These are phyloP conservation scores for Malacosoma neustria DNA, from an alignment of 2,888 invertebrate genomes.

Conservation along the genomic window DNA sequence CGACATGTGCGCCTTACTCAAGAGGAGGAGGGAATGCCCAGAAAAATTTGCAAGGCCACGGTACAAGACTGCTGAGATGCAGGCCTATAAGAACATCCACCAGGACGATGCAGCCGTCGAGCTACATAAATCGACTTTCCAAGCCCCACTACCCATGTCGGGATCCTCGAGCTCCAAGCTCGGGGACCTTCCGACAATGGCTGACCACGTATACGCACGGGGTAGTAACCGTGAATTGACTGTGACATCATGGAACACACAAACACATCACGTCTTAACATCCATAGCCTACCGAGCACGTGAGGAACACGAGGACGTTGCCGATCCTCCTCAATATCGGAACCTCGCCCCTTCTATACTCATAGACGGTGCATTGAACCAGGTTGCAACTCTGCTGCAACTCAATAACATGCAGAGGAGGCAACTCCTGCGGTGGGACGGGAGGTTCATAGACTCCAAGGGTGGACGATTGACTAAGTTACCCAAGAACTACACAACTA, in stretches of 20 bases:
- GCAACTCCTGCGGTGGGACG: too few relatives aligned
- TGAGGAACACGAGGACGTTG: too few relatives aligned
- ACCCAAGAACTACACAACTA: too few relatives aligned
- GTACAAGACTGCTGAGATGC: conserved; percentile 1
- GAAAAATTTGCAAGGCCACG: conserved; percentile 1
- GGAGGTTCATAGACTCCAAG: too few relatives aligned
- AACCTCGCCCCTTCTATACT: too few relatives aligned
- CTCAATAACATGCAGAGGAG: too few relatives aligned
- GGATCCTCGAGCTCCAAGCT: not conserved
- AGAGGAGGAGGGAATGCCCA: not conserved
- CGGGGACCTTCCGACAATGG: not conserved
- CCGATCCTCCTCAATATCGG: too few relatives aligned
- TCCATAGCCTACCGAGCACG: too few relatives aligned
- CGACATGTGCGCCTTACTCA: not conserved
- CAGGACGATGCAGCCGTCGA: not conserved
- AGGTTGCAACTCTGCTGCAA: too few relatives aligned
- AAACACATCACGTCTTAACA: not conserved
- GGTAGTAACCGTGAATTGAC: conserved; percentile 1
- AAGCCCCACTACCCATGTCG: conserved; percentile 1
- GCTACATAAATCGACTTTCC: not conserved
- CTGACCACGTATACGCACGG: not conserved
- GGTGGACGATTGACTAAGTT: too few relatives aligned
- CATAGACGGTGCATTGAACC: too few relatives aligned
- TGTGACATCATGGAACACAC: not conserved
- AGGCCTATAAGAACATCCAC: not conserved